Conservation (phyloP, 2,888 invertebrate genomes). For the Nomada fabriciana region DNA sequence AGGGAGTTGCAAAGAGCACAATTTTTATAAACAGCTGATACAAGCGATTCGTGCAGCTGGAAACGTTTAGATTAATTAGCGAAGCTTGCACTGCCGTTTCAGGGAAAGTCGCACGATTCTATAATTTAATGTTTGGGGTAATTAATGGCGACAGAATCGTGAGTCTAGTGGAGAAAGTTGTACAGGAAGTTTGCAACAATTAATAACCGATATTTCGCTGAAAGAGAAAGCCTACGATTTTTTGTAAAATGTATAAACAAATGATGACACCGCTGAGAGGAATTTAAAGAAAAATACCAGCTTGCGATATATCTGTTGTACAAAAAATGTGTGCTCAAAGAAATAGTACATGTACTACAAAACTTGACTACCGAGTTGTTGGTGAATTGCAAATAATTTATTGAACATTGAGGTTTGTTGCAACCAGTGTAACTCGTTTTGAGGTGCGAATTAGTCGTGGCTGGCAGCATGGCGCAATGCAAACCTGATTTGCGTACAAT, state of each 20-base stretch:
- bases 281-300: not conserved
- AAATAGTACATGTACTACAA: not conserved
- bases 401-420: not conserved
- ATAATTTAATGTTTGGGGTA: not conserved
- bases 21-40: not conserved
- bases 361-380: not conserved
- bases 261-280: not conserved
- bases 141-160: conserved; percentile 10
- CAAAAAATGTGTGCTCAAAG: not conserved
- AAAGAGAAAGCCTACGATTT: conserved; percentile 3
- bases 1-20: not conserved
- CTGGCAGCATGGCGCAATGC: conserved; percentile 58
- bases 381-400: conserved; percentile 1
- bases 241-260: not conserved
- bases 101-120: not conserved
- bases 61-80: conserved; percentile 8
- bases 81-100: not conserved
- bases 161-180: not conserved
- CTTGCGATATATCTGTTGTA: too few relatives aligned
- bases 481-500: conserved; percentile 64
- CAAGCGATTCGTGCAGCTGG: not conserved
- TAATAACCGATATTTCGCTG: not conserved
- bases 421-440: conserved; percentile 27
- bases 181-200: not conserved
- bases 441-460: conserved; percentile 60